Evolutionary conservation across 2,113 vertebrate genomes (phyloP).

Genomic region (Amphilophus citrinellus): DNA sequence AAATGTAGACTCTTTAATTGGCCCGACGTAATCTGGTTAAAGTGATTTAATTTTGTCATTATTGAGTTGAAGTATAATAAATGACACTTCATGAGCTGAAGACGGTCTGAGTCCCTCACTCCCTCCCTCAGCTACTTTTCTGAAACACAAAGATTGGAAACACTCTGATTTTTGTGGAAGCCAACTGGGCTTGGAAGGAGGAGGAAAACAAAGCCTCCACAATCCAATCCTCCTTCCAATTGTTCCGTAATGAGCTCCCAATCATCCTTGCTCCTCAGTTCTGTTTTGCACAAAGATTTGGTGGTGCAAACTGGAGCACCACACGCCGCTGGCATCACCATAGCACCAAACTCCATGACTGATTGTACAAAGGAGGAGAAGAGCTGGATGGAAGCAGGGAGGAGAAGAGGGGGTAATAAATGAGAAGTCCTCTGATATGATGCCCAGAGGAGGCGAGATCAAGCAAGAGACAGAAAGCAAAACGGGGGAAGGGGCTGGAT

Average conservation of each 20-base stretch:
- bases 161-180: background rate
- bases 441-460: slow-evolving; percentile 13
- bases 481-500: background rate
- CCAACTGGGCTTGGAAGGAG: background rate
- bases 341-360: background rate
- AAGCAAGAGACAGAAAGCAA: background rate
- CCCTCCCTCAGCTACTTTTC: background rate
- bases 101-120: too few relatives aligned
- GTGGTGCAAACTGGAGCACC: background rate
- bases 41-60: background rate
- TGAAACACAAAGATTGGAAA: background rate
- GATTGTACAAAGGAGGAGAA: background rate
- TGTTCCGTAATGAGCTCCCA: background rate
- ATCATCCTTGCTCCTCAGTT: background rate
- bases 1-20: too few relatives aligned
- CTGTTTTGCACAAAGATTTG: background rate
- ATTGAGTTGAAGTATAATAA: background rate
- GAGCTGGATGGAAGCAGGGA: background rate
- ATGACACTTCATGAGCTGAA: background rate
- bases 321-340: background rate
- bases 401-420: background rate
- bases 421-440: slow-evolving; percentile 6
- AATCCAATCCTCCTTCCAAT: background rate
- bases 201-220: background rate
- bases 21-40: too few relatives aligned